A percentile compares a stretch with the other conserved stretches of the same genome.
These are phyloP conservation scores for Lasioglossum oenotherae DNA, from an alignment of 2,888 invertebrate genomes.

Conservation along the genomic window DNA sequence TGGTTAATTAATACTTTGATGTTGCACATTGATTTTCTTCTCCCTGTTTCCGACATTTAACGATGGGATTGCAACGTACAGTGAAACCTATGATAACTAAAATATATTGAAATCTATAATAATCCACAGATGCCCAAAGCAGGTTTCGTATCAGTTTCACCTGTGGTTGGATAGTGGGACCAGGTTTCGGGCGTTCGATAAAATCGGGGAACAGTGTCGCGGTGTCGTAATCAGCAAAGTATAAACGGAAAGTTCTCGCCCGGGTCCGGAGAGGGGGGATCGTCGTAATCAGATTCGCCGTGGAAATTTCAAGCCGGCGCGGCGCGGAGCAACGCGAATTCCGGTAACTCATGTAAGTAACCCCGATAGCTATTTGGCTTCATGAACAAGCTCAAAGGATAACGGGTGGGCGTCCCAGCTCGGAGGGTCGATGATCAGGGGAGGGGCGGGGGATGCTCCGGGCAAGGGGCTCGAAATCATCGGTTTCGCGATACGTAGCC, in stretches of 20 bases:
- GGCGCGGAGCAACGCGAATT: slow-evolving; percentile 17
- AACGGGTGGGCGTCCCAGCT: slow-evolving; percentile 18
- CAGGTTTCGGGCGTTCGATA: slow-evolving; percentile 7
- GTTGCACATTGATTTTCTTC: neutral
- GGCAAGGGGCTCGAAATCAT: slow-evolving; percentile 56
- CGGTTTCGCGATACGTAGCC: slow-evolving; percentile 63
- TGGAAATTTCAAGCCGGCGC: slow-evolving; percentile 18
- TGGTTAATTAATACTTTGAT: neutral
- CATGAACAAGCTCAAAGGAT: slow-evolving; percentile 62
- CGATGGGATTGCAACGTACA: no score
- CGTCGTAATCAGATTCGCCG: slow-evolving; percentile 30
- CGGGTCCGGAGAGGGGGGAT: slow-evolving; percentile 1
- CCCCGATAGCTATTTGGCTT: slow-evolving; percentile 56
- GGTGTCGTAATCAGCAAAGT: slow-evolving; percentile 24
- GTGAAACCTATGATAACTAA: no score
- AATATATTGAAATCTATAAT: neutral
- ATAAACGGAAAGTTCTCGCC: slow-evolving; percentile 12
- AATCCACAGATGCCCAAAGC: neutral
- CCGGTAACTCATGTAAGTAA: slow-evolving; percentile 57
- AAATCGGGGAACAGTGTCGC: neutral
- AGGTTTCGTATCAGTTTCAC: neutral
- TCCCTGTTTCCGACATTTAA: neutral
- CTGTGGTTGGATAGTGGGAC: no score
- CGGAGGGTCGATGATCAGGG: slow-evolving; percentile 33
- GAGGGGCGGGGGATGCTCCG: slow-evolving; percentile 13